phyloP scores from a whole-genome alignment of 2,797 vertebrate species.

The Poeciliopsis presidionis region DNA sequence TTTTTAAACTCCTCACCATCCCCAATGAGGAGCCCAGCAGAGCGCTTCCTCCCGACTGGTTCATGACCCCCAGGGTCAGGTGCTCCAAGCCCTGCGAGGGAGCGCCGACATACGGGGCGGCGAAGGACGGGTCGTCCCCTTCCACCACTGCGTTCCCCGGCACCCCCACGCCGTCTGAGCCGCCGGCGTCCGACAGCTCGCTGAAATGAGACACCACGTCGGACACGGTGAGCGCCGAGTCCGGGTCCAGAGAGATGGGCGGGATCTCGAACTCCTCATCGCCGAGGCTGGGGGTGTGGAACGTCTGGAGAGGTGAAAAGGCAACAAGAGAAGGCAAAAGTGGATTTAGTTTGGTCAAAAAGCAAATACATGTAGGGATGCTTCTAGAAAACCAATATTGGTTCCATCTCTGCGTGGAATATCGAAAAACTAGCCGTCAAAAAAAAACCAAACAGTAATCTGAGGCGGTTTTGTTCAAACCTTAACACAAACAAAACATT shows the following conservation, averaged over 20 bases:
- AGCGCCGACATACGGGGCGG: constrained; percentile 78
- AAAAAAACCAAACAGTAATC: too few species aligned
- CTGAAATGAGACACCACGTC: constrained; percentile 91
- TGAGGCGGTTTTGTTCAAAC: not conserved
- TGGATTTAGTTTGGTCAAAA: not conserved
- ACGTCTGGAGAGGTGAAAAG: constrained; percentile 76
- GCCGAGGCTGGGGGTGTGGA: constrained; percentile 92
- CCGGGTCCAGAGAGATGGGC: constrained; percentile 90
- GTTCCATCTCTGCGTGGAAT: not conserved
- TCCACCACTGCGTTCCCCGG: constrained; percentile 77
- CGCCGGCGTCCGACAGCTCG: constrained; percentile 82
- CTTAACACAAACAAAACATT: not conserved
- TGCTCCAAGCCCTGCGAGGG: constrained; percentile 79
- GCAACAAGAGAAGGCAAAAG: not conserved
- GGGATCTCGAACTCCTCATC: constrained; percentile 97
- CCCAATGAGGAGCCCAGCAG: constrained; percentile 78
- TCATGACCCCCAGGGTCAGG: constrained; percentile 79
- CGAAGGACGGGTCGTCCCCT: constrained; percentile 81
- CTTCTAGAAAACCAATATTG: not conserved
- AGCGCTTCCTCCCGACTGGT: constrained; percentile 72
- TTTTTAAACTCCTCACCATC: constrained; percentile 73
- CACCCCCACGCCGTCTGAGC: constrained; percentile 76
- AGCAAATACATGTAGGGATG: not conserved
- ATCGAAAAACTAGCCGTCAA: not conserved
- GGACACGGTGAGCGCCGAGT: constrained; percentile 87